Base-by-base conservation (phyloP, 2,797 vertebrate genomes). In the Notamacropus eugenii region DNA sequence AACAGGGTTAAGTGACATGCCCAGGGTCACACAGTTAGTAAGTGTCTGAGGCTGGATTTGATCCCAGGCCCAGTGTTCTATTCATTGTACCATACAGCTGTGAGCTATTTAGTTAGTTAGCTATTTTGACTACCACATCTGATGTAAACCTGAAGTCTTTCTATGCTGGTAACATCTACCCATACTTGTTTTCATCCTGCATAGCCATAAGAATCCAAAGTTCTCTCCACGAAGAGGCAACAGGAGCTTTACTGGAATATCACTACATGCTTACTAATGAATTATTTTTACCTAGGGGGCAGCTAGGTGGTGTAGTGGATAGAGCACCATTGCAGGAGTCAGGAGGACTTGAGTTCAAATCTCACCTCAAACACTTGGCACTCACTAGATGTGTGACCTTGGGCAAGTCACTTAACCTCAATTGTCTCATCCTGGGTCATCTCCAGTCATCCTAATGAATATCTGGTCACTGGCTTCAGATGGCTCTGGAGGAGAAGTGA, bases 201-300 rank as follows among this genome's bases (percentile, higher is more conserved):
- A 74, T 16, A 22, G 62, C 62, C 34, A 74, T 13, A 22, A 40
- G 62, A 74, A 74, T 74, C 34, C 34, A n/a, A 74, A 74, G 62
- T 40, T 74, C 14, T 74, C 94, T 28, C 50, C 54, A 90, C 3
- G n/a, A 90, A 52, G 46, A 74, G 54, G 96, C 28, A 90, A 59
- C 87, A 56, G 16, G 93, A 95, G 46, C 57, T 96, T 28, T 74
- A 58, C 24, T 19, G 14, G 91, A 95, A 14, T 8, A 92, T 91
- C 31, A 90, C 93, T 56, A 91, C 87, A 74, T 46, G 12, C 92
- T 93, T 91, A 28, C 90, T 55, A 95, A 95, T 74, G n/a, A 95
- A 40, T 93, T 57, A 12, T 96, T 96, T 87, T 95, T 54, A 95
- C 2, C 90, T 91, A 91, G 91, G 52, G 52, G 6, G 52, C 52